phyloP scores from a whole-genome alignment of 2,888 invertebrate species.

The Mamestra brassicae region DNA sequence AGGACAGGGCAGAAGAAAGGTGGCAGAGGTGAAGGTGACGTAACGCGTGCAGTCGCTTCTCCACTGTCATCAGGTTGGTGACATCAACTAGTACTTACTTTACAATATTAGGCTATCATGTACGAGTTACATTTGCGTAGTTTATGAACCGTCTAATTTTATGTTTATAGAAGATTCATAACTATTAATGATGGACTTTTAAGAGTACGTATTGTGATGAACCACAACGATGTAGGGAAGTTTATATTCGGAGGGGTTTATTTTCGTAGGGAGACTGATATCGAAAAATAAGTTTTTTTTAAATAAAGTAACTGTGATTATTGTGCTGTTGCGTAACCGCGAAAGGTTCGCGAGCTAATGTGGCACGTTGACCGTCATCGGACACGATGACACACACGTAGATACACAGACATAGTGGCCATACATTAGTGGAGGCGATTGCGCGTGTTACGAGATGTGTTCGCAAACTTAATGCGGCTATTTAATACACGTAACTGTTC shows the following conservation, averaged over 20 bases:
- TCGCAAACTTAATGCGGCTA: conserved; percentile 47
- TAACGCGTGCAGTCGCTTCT: background rate
- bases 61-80: background rate
- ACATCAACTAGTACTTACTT: background rate
- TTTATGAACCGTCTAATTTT: background rate
- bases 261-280: background rate
- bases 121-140: background rate
- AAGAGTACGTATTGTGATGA: background rate
- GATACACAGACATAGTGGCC: background rate
- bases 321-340: conserved; percentile 30
- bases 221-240: background rate
- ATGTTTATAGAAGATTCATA: background rate
- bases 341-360: conserved; percentile 7
- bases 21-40: background rate
- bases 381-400: background rate
- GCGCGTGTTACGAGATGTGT: conserved; percentile 50
- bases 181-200: background rate
- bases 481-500: conserved; percentile 50
- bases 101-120: too few species aligned
- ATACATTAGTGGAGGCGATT: conserved; percentile 7
- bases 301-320: background rate
- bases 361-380: conserved; percentile 24
- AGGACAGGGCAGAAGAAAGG: conserved; percentile 5
- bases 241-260: background rate
- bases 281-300: too few species aligned